These are phyloP conservation scores for Pluvialis apricaria DNA, from an alignment of 2,113 vertebrate genomes.

Conservation along the genomic window DNA sequence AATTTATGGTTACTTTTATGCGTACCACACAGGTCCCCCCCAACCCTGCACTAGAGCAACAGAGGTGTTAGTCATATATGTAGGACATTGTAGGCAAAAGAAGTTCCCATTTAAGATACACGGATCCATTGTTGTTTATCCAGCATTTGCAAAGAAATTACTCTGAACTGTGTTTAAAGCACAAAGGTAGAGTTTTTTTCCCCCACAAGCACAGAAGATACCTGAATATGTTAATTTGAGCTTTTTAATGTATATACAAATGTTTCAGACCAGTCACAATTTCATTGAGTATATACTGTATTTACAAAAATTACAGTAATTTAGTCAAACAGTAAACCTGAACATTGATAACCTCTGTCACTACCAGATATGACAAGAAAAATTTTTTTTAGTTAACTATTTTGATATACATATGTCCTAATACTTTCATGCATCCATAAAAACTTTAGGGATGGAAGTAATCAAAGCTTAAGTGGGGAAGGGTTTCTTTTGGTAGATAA, in stretches of 20 bases:
- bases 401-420: constrained; percentile 63
- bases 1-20: neutral
- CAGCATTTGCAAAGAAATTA: neutral
- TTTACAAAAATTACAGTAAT: constrained; percentile 81
- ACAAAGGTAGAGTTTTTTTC: neutral
- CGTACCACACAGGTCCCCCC: too few species aligned
- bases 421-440: constrained; percentile 72
- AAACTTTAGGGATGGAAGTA: constrained; percentile 56
- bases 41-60: neutral
- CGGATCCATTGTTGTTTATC: neutral
- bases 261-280: constrained; percentile 76
- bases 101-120: neutral
- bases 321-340: constrained; percentile 70
- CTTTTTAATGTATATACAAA: constrained; percentile 82
- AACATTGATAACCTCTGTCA: constrained; percentile 72
- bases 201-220: constrained; percentile 27
- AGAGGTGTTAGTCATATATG: too few species aligned
- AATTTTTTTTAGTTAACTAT: constrained; percentile 50
- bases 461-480: constrained; percentile 52
- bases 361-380: constrained; percentile 69
- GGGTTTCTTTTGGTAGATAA: constrained; percentile 62
- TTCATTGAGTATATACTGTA: constrained; percentile 72
- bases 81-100: neutral
- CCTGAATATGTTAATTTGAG: constrained; percentile 53
- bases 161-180: neutral